phyloP scores from a whole-genome alignment of 2,888 invertebrate genomes.

The Callyntrura guangdongensis region DNA sequence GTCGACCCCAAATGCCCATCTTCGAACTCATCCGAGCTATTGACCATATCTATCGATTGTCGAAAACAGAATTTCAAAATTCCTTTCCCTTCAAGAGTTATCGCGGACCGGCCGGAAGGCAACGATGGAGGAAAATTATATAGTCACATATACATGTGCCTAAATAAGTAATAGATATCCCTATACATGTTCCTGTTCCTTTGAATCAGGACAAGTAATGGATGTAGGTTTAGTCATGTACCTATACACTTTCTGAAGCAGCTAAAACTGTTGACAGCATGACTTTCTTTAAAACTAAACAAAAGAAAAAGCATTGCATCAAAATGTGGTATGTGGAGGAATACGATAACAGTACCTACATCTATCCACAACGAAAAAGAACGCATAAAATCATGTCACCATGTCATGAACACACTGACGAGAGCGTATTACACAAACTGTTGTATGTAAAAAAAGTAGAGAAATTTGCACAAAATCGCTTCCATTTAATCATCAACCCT shows the following conservation, averaged over 20 bases:
- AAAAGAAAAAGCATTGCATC: not conserved
- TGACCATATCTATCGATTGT: too few relatives aligned
- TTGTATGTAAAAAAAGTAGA: not conserved
- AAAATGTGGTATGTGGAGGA: not conserved
- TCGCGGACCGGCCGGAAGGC: too few relatives aligned
- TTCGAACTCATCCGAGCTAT: too few relatives aligned
- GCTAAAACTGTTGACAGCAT: not conserved
- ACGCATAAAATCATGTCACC: slow-evolving; percentile 68
- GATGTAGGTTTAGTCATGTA: not conserved
- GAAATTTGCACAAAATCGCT: not conserved
- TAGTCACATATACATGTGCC: too few relatives aligned
- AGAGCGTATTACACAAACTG: slow-evolving; percentile 24
- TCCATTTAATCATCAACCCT: not conserved
- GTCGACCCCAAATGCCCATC: too few relatives aligned
- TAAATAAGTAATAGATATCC: too few relatives aligned
- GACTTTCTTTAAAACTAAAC: slow-evolving; percentile 23
- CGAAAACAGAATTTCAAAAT: too few relatives aligned
- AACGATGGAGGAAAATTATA: too few relatives aligned
- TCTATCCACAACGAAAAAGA: slow-evolving; percentile 11
- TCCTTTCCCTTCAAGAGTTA: too few relatives aligned
- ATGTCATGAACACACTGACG: slow-evolving; percentile 55
- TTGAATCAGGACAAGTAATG: slow-evolving; percentile 15
- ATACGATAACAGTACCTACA: not conserved
- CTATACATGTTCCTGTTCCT: too few relatives aligned
- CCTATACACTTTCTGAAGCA: not conserved